Conservation (phyloP, 2,888 invertebrate genomes). For the Xanthorhoe designata region DNA sequence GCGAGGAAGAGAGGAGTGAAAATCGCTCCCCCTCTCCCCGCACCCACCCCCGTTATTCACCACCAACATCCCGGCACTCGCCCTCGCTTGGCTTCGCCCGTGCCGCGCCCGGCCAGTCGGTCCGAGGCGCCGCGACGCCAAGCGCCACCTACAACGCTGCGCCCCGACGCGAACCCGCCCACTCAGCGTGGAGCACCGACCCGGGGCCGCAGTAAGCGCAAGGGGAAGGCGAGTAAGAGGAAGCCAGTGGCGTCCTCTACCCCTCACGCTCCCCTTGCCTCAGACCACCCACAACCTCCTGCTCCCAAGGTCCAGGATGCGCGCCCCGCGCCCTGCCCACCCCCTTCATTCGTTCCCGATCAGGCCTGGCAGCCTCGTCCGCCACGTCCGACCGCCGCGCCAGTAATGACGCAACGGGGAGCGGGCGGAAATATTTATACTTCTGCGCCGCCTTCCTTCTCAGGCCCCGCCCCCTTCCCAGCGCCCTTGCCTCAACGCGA, state of each 20-base stretch:
- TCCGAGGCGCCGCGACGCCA: neutral
- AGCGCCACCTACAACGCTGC: neutral
- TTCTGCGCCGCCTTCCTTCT: too few relatives aligned
- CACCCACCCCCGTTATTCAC: neutral
- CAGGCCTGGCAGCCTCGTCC: too few relatives aligned
- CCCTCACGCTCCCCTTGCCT: neutral
- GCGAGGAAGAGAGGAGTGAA: slow-evolving; percentile 13
- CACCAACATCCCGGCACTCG: neutral
- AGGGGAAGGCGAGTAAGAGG: neutral
- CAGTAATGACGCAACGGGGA: neutral
- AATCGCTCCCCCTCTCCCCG: neutral
- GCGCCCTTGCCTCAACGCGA: too few relatives aligned
- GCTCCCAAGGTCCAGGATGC: too few relatives aligned
- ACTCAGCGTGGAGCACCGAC: neutral
- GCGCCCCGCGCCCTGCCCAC: too few relatives aligned
- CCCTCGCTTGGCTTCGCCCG: neutral
- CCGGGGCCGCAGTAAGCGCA: neutral
- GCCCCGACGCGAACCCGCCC: neutral
- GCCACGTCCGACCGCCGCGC: neutral
- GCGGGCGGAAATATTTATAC: neutral
- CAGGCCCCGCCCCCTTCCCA: neutral
- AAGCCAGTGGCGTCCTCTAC: neutral
- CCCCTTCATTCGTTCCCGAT: too few relatives aligned
- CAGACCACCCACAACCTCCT: neutral
- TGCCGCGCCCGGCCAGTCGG: neutral